A percentile compares a stretch with the other conserved stretches of the same genome.
Conservation (phyloP, 2,113 vertebrate genomes). For the pig (Sus scrofa) region DNA sequence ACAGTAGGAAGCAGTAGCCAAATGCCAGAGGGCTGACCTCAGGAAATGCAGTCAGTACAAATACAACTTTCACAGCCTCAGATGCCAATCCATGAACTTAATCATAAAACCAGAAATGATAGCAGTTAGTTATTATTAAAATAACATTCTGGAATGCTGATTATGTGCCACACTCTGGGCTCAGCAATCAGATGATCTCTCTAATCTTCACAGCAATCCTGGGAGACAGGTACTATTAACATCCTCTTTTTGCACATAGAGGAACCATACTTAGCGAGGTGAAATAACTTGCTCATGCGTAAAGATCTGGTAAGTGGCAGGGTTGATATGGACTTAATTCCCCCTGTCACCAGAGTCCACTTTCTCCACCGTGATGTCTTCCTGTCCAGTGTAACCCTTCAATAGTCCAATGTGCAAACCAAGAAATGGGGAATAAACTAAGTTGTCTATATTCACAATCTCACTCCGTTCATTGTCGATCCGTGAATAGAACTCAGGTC, state of each 20-base stretch:
- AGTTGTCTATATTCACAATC: background rate
- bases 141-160: background rate
- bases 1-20: background rate
- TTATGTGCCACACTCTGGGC: background rate
- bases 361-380: background rate
- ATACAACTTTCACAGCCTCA: background rate
- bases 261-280: background rate
- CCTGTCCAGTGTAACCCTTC: background rate
- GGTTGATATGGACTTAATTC: background rate
- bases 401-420: background rate
- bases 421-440: background rate
- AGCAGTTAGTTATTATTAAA: background rate
- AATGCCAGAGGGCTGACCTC: background rate
- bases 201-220: background rate
- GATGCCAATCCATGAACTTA: background rate
- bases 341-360: background rate
- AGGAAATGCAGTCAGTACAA: background rate
- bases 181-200: slow-evolving; percentile 1
- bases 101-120: background rate
- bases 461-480: background rate
- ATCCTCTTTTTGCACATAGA: background rate
- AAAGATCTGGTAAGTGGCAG: background rate
- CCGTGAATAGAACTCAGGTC: background rate
- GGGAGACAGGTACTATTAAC: background rate
- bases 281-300: background rate